Evolutionary conservation across 2,113 vertebrate species (phyloP).

Genomic region (Aegithalos caudatus): DNA sequence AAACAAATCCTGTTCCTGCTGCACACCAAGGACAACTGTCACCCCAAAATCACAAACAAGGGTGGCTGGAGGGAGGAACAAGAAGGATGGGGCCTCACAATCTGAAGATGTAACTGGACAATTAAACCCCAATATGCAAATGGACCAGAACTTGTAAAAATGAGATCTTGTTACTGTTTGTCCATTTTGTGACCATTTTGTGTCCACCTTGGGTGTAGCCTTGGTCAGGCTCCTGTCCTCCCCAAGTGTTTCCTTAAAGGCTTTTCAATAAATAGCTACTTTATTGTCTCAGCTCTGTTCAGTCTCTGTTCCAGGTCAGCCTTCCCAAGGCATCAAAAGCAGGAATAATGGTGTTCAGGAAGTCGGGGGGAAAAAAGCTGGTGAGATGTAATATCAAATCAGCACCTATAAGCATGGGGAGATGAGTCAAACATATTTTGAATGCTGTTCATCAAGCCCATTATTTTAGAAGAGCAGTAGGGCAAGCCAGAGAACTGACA

Average conservation of each 20-base stretch:
- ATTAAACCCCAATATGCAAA: background rate
- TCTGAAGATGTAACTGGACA: background rate
- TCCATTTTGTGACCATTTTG: background rate
- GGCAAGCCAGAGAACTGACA: background rate
- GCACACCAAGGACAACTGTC: background rate
- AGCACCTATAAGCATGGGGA: background rate
- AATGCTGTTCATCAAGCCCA: background rate
- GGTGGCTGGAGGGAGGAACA: background rate
- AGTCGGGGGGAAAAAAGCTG: background rate
- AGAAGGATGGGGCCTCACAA: background rate
- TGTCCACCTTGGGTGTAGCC: background rate
- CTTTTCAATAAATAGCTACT: background rate
- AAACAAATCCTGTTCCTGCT: background rate
- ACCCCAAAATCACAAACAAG: background rate
- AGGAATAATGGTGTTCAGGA: background rate
- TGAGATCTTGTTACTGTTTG: no score
- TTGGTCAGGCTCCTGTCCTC: background rate
- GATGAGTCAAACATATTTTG: background rate
- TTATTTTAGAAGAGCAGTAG: background rate
- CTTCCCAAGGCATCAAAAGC: background rate
- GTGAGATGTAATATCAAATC: background rate
- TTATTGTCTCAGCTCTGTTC: background rate
- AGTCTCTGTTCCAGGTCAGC: background rate
- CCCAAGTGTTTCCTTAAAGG: background rate
- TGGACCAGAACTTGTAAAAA: background rate